Evolutionary conservation across 2,113 vertebrate species (phyloP).

Genomic region (Pedionomus torquatus): DNA sequence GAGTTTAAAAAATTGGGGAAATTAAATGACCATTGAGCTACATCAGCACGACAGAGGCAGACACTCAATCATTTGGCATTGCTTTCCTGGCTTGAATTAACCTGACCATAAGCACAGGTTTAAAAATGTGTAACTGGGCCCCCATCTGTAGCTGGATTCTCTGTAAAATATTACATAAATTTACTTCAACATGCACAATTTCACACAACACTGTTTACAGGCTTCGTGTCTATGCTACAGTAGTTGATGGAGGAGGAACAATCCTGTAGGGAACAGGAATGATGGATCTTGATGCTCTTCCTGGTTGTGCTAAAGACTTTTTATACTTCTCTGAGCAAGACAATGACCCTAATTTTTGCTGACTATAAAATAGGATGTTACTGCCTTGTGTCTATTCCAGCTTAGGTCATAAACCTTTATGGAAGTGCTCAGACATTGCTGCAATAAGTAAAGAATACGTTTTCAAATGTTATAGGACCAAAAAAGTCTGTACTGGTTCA

Average conservation of each 20-base stretch:
- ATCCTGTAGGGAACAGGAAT: not conserved
- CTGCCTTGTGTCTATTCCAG: not conserved
- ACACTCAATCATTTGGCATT: not conserved
- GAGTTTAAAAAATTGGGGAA: not conserved
- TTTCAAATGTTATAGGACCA: not conserved
- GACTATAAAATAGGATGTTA: not conserved
- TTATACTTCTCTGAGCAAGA: not conserved
- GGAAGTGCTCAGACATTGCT: not conserved
- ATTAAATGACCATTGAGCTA: not conserved
- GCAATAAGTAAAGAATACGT: not conserved
- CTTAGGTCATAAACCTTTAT: not conserved
- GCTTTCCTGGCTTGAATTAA: not conserved
- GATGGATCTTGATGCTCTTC: not conserved
- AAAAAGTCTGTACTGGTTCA: not conserved
- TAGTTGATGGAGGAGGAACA: not conserved
- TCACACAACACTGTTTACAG: not conserved
- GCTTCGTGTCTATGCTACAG: accelerated
- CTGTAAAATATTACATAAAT: not conserved
- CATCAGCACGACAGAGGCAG: not conserved
- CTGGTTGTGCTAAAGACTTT: not conserved
- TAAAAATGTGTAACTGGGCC: not conserved
- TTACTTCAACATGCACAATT: not conserved
- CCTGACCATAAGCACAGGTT: not conserved
- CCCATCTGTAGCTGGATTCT: not conserved
- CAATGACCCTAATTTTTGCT: not conserved